Conservation (phyloP, 1,140 invertebrate genomes). For the Drosophila sproati region DNA sequence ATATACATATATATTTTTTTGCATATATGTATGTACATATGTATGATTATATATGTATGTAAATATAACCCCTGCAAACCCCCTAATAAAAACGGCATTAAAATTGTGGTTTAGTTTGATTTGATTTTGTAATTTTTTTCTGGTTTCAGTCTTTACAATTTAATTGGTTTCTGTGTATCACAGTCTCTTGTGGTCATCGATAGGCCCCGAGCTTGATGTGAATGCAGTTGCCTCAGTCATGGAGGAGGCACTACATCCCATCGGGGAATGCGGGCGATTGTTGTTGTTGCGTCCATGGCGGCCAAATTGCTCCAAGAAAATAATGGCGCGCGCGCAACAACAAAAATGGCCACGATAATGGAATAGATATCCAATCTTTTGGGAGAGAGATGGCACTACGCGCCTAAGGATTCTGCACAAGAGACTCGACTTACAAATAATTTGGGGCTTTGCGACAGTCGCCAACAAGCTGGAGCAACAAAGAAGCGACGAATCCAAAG, state of each 20-base stretch:
- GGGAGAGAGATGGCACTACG: constrained; percentile 38
- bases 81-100: not conserved
- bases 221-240: not conserved
- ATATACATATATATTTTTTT: not conserved
- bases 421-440: constrained; percentile 23
- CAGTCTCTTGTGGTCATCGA: constrained; percentile 57
- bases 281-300: constrained; percentile 25
- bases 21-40: too few relatives aligned
- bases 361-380: constrained; percentile 15
- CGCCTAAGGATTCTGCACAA: constrained; percentile 68
- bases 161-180: not conserved
- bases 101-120: constrained; percentile 9
- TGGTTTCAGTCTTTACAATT: constrained; percentile 58
- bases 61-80: not conserved
- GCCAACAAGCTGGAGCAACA: constrained; percentile 45
- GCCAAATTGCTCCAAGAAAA: constrained; percentile 39
- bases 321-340: constrained; percentile 34
- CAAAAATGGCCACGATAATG: constrained; percentile 24
- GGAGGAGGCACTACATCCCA: constrained; percentile 2
- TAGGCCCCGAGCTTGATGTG: constrained; percentile 53
- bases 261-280: constrained; percentile 42
- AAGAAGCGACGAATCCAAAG: constrained; percentile 55
- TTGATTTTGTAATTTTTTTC: constrained; percentile 25
- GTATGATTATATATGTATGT: not conserved
- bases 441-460: constrained; percentile 43